Evolutionary conservation across 2,113 vertebrate genomes (phyloP).

Genomic region (Ceuthmochares aereus): DNA sequence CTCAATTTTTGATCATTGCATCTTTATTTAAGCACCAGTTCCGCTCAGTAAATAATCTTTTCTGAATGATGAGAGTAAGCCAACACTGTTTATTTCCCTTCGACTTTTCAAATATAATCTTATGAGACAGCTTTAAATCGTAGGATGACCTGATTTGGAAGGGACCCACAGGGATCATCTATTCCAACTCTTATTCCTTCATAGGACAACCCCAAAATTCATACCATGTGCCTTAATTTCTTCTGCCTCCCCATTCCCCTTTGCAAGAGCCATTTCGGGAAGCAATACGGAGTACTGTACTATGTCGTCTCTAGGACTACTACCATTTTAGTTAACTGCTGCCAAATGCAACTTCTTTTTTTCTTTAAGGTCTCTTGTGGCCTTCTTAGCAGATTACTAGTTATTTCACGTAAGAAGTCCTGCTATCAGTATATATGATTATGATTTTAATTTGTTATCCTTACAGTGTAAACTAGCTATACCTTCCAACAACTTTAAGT

Average conservation of each 20-base stretch:
- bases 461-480: background rate
- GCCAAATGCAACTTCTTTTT: background rate
- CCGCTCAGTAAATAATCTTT: background rate
- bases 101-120: conserved; percentile 14
- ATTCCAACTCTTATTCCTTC: no score
- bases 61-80: background rate
- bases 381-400: background rate
- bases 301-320: background rate
- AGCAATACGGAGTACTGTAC: background rate
- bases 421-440: background rate
- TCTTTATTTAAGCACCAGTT: background rate
- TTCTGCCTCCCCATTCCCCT: accelerated
- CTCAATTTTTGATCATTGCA: background rate
- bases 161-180: no score
- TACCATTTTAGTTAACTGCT: background rate
- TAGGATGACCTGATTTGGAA: no score
- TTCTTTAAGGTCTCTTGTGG: background rate
- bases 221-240: background rate
- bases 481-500: background rate
- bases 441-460: background rate
- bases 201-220: no score
- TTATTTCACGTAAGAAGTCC: background rate
- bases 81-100: background rate
- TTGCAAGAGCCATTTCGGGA: background rate
- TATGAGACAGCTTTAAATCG: background rate